Conservation (phyloP, 2,113 vertebrate species). For the Casuarius casuarius region DNA sequence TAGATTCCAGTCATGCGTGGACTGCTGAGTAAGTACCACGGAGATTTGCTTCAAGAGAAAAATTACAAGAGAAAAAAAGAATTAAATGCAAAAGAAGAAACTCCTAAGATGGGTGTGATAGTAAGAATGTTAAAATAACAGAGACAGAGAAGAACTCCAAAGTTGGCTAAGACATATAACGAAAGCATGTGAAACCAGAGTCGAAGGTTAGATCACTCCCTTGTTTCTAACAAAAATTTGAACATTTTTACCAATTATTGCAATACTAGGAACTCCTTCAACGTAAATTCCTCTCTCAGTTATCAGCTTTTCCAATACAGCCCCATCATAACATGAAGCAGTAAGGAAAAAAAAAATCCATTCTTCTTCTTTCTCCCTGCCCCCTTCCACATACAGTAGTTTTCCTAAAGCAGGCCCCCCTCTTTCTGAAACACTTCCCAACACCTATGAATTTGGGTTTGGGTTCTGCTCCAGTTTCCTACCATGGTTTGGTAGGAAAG, state of each 20-base stretch:
- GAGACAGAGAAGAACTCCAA: background rate
- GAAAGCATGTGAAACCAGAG: background rate
- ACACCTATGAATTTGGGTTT: background rate
- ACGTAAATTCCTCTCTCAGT: background rate
- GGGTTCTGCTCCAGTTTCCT: background rate
- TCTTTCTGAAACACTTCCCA: background rate
- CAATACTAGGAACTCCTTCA: background rate
- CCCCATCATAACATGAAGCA: background rate
- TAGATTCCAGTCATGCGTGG: background rate
- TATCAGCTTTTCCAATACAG: background rate
- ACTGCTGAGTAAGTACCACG: background rate
- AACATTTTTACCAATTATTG: background rate
- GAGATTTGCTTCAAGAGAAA: background rate
- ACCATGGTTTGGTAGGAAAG: background rate
- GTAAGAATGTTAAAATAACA: background rate
- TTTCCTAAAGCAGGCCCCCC: background rate
- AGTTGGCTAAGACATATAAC: rapidly evolving
- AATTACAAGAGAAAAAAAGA: background rate
- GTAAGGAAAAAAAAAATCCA: background rate
- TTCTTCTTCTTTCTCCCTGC: background rate
- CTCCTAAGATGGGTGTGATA: background rate
- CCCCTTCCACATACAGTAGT: rapidly evolving
- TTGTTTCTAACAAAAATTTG: background rate
- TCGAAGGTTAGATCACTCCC: background rate
- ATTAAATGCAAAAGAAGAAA: background rate